Conservation (phyloP, 2,797 vertebrate species). For the Cirrhinus molitorella region DNA sequence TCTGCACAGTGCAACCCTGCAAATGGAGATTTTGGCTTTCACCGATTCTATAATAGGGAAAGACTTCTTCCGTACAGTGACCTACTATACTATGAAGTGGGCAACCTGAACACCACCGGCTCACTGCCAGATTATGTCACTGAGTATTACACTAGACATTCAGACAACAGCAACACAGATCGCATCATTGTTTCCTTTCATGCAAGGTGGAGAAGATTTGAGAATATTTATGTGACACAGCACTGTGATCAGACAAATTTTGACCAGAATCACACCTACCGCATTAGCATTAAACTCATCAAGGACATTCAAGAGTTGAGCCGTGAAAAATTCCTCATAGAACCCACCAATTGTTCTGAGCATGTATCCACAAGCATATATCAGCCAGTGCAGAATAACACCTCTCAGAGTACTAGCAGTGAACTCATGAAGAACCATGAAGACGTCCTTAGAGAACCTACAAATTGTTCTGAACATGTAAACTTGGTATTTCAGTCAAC, state of each 20-base stretch:
- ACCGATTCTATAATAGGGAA: slow-evolving; percentile 14
- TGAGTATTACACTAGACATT: not conserved
- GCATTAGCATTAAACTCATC: slow-evolving; percentile 2
- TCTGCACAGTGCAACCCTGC: not conserved
- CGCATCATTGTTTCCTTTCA: not conserved
- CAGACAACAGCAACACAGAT: not conserved
- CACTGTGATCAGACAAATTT: slow-evolving; percentile 20
- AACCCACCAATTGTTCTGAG: not conserved
- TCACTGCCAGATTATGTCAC: not conserved
- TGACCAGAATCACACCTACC: slow-evolving; percentile 35
- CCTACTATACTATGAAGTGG: not conserved
- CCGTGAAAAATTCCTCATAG: too few relatives aligned
- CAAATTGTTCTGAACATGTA: too few relatives aligned
- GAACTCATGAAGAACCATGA: not conserved
- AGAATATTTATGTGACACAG: slow-evolving; percentile 48
- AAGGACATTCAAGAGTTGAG: not conserved
- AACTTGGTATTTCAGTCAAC: too few relatives aligned
- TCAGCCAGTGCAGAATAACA: not conserved
- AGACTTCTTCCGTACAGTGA: not conserved
- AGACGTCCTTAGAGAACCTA: not conserved
- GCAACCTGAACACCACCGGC: slow-evolving; percentile 11
- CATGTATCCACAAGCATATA: not conserved
- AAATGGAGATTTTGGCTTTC: slow-evolving; percentile 30
- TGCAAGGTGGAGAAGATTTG: not conserved
- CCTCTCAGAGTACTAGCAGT: not conserved